These are phyloP conservation scores for Beris morrisii DNA, from an alignment of 2,888 invertebrate species.

Conservation along the genomic window DNA sequence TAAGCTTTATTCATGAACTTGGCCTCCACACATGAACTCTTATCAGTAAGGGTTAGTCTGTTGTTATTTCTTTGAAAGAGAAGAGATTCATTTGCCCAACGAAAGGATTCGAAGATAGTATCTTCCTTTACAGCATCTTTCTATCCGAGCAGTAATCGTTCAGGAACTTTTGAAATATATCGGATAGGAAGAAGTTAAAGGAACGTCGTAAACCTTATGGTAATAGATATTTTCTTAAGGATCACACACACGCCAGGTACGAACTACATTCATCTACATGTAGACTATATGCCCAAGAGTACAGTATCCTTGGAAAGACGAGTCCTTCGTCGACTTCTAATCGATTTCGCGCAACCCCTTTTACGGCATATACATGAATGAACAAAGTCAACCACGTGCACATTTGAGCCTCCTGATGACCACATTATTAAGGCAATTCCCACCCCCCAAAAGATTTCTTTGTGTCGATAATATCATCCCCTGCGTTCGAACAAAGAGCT, in stretches of 20 bases:
- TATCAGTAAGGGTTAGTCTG: constrained; percentile 20
- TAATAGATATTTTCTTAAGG: constrained; percentile 22
- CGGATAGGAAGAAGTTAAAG: neutral
- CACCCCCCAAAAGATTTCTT: constrained; percentile 34
- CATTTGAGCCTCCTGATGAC: constrained; percentile 37
- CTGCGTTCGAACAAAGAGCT: constrained; percentile 33
- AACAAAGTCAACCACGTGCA: constrained; percentile 39
- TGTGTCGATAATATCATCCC: constrained; percentile 35
- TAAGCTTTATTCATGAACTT: constrained; percentile 33
- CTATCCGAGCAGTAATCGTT: neutral
- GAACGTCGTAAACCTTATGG: neutral
- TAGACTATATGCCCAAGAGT: neutral
- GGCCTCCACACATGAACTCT: constrained; percentile 26
- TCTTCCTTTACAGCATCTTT: neutral
- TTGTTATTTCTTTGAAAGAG: constrained; percentile 17
- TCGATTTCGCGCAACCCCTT: constrained; percentile 36
- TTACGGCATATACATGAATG: constrained; percentile 33
- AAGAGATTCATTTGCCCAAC: constrained; percentile 1
- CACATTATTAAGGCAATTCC: constrained; percentile 38
- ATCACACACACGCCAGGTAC: constrained; percentile 9
- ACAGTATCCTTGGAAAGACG: constrained; percentile 1
- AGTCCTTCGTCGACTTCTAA: constrained; percentile 27
- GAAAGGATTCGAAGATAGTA: constrained; percentile 8
- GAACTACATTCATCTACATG: neutral
- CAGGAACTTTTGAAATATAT: neutral